Evolutionary conservation across 2,797 vertebrate genomes (phyloP), one percentile per base, ranked within the genome.

Genomic region (Sardinella longiceps): DNA sequence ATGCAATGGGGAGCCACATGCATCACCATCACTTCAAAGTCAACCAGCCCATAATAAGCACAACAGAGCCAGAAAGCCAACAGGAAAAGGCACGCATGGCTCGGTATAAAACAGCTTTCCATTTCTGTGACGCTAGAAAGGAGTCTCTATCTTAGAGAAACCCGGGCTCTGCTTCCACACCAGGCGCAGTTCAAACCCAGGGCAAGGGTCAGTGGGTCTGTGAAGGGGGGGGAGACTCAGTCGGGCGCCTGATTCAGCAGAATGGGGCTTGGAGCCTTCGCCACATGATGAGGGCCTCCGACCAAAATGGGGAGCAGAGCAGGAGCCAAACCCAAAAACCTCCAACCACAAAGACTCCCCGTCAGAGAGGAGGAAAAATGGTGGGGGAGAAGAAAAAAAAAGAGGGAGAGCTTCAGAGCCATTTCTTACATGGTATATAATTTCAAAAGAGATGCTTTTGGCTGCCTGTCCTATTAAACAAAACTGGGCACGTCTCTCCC

Each of bases 271-370:
- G 39, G 39, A 28, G 14, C 6, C 43, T 6, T 53, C 30, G 43
- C 81, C 82, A 81, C 66, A 66, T 86, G 82, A 83, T 86, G 81
- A 82, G n/a, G 63, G 51, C 84, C 66, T 82, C 39, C 43, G n/a
- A 60, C 45, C 53, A 80, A 23, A 43, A 39, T 77, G 70, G 70
- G 70, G 14, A 43, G 37, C 37, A 0, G 20, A 1, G 70, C 15
- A 10, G 7, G 37, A 77, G 70, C 85, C 82, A 66, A 82, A 84
- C 12, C 70, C 45, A 51, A 80, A 58, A 56, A 18, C 60, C 39
- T 14, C 46, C 15, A 51, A 80, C 80, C 81, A 56, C 53, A 85
- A 85, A 37, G 74, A 33, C 60, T 23, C 56, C 45, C 33, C 7
- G 18, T 39, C 33, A 18, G 37, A 43, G 70, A 77, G 33, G 33